These are phyloP conservation scores for Ceryle rudis DNA, from an alignment of 2,797 vertebrate genomes.

Conservation along the genomic window DNA sequence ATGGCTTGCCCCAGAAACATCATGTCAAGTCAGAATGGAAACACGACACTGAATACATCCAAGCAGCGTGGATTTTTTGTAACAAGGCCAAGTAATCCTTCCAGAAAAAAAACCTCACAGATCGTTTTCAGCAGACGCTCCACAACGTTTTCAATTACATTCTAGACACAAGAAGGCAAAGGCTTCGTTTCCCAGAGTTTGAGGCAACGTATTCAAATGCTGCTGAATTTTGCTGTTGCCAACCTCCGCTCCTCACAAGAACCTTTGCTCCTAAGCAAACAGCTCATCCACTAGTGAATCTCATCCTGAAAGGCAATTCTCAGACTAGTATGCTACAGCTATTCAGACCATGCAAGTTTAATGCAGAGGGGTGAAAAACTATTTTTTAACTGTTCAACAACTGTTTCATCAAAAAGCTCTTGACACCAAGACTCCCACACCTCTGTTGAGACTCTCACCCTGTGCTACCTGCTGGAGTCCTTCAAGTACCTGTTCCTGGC, in stretches of 20 bases:
- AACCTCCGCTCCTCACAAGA: background rate
- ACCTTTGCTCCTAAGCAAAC: background rate
- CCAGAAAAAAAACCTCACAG: background rate
- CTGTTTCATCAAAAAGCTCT: background rate
- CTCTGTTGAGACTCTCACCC: background rate
- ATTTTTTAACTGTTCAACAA: background rate
- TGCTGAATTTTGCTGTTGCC: background rate
- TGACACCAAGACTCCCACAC: accelerated
- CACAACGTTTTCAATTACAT: background rate
- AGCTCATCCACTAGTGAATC: background rate
- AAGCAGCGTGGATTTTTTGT: background rate
- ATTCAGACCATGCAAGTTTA: background rate
- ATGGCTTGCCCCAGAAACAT: background rate
- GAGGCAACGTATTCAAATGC: background rate
- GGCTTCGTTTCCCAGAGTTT: background rate
- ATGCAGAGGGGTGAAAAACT: background rate
- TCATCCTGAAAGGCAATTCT: background rate
- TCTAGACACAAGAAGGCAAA: background rate
- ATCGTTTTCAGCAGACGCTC: background rate
- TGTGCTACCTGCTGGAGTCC: background rate
- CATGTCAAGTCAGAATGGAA: background rate
- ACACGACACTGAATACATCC: background rate
- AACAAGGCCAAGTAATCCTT: background rate
- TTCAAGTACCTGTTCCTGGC: background rate
- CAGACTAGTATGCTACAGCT: background rate